Evolutionary conservation across 2,888 invertebrate species (phyloP).

Genomic region (Drosophila nr. medialis): DNA sequence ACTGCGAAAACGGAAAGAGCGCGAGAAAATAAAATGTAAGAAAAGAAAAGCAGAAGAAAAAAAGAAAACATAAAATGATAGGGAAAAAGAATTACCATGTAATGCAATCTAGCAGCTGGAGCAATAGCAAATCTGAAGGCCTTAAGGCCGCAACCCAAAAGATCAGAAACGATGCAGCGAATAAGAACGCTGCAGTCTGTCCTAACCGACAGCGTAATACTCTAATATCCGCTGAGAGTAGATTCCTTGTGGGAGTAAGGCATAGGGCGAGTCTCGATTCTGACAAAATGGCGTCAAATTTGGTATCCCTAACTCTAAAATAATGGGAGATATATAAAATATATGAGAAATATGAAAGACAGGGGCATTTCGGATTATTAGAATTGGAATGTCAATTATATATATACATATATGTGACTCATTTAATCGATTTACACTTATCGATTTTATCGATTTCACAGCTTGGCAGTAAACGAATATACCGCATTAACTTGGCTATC

Average conservation of each 20-base stretch:
- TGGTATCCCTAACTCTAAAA: background rate
- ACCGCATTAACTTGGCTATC: background rate
- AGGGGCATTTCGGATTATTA: background rate
- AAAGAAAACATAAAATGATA: conserved; percentile 5
- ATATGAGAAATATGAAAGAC: background rate
- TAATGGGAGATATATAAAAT: background rate
- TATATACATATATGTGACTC: background rate
- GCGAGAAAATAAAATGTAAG: conserved; percentile 58
- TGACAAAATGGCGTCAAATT: background rate
- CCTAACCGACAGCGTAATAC: background rate
- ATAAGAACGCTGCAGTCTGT: background rate
- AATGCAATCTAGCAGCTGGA: conserved; percentile 74
- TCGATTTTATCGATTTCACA: background rate
- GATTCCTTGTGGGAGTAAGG: background rate
- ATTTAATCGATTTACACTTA: background rate
- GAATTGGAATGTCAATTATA: background rate
- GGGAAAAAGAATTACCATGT: conserved; percentile 60
- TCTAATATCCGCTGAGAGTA: background rate
- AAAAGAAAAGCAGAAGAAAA: conserved; percentile 7
- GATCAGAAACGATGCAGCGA: conserved; percentile 24
- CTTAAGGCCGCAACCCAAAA: conserved; percentile 50
- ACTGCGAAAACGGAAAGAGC: conserved; percentile 44
- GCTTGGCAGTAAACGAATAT: background rate
- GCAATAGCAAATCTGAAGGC: conserved; percentile 49
- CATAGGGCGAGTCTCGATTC: background rate